Evolutionary conservation across 2,113 vertebrate species (phyloP), one percentile per base, ranked within the genome.

Genomic region (Cochlearius cochlearius): DNA sequence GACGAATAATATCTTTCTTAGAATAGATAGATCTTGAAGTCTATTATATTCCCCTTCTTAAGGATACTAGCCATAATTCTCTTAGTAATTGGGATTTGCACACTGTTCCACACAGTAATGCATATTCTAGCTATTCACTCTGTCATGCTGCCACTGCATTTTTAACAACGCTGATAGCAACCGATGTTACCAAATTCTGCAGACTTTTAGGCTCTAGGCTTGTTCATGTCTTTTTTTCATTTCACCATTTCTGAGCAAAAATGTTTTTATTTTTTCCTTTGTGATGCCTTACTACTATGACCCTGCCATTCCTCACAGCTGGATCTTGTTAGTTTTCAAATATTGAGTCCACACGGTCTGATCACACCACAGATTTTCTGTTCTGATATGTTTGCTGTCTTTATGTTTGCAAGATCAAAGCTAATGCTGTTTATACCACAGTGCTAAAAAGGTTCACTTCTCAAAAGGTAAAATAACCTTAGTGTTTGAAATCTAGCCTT

Each of bases 271-370:
- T 95, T 92, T 73, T 94, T 89, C 82, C 80, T 89, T 86, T 94
- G 80, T 90, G 56, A 85, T 88, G 59, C 92, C 86, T 86, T 56
- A 71, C n/a, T 86, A 71, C 64, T 88, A 43, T 91, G 94, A 95
- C 83, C 94, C 64, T 87, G 75, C 76, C 91, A 94, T 88, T 95
- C 71, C 88, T 88, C 90, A 93, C 56, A 95, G 86, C 25, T 82
- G 30, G 59, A 89, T 94, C 59, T 93, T 94, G 88, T 90, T 94
- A 62, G 79, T 96, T 97, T 92, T 96, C 92, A 96, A 94, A 97
- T 96, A 94, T 16, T 79, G 53, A 91, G 76, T 52, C 92, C 96
- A 83, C 87, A 74, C 36, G 80, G 60, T 80, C 72, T 95, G 88
- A 80, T 92, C 77, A 84, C 59, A 30, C 77, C 73, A 90, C 59